These are phyloP conservation scores for Aptenodytes patagonicus DNA, from an alignment of 2,113 vertebrate genomes.

Conservation along the genomic window DNA sequence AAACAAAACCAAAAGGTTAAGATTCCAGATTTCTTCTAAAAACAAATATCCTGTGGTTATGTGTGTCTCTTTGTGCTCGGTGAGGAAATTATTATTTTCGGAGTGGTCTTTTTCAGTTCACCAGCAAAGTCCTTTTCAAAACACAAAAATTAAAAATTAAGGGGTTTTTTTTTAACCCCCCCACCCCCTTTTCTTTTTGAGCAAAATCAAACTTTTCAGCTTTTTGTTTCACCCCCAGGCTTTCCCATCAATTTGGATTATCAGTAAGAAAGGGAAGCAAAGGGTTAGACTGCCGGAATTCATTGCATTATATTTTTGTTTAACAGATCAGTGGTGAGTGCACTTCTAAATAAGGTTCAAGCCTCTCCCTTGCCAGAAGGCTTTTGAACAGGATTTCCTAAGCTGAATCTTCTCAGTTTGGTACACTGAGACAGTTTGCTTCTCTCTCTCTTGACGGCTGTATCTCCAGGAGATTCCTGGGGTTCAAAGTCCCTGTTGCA, in stretches of 20 bases:
- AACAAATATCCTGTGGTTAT: not conserved
- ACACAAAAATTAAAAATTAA: not conserved
- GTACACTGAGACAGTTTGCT: not conserved
- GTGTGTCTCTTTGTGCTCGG: not conserved
- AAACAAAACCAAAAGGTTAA: not conserved
- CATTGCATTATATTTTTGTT: not conserved
- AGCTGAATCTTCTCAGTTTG: not conserved
- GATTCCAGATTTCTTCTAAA: not conserved
- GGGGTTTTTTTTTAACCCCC: not conserved
- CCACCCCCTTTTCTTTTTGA: fast-evolving
- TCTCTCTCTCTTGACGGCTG: fast-evolving
- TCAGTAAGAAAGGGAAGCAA: not conserved
- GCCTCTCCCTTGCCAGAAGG: not conserved
- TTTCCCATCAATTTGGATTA: not conserved
- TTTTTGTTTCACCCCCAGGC: not conserved
- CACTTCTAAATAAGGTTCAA: not conserved
- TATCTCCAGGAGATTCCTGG: not conserved
- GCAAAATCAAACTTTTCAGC: not conserved
- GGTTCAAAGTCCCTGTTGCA: not conserved
- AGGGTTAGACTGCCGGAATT: not conserved
- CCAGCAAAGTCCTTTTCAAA: not conserved
- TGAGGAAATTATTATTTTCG: not conserved
- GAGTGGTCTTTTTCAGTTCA: not conserved
- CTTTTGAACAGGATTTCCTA: not conserved
- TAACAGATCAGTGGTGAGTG: not conserved